Conservation (phyloP, 2,888 invertebrate genomes). For the Campopleginae sp. region DNA sequence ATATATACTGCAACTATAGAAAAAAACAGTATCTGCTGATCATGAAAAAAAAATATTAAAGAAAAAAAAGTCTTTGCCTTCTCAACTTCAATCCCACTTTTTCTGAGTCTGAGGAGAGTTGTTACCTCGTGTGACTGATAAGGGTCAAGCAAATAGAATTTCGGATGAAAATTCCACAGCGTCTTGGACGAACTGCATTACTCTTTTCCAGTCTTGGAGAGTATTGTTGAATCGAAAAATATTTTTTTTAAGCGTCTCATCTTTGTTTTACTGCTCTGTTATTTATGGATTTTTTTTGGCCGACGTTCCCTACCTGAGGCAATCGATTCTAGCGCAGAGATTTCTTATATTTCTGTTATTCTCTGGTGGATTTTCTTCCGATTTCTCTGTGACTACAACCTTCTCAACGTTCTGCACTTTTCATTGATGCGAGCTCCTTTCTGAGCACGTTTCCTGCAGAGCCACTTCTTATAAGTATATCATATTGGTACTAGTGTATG, state of each 20-base stretch:
- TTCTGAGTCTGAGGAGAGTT: too few species aligned
- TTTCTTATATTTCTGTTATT: neutral
- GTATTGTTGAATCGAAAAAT: neutral
- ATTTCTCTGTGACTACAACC: neutral
- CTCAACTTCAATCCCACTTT: too few species aligned
- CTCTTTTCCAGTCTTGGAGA: neutral
- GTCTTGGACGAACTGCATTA: neutral
- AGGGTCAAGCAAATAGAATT: too few species aligned
- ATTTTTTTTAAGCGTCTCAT: neutral
- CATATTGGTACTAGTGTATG: neutral
- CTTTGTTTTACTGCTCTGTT: neutral
- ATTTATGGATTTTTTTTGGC: neutral
- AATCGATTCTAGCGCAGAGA: neutral
- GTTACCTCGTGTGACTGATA: too few species aligned
- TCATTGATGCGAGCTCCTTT: neutral
- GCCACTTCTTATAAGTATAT: neutral
- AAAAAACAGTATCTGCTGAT: too few species aligned
- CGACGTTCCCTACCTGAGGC: neutral
- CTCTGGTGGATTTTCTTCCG: neutral
- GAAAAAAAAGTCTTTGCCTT: too few species aligned
- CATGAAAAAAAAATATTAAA: too few species aligned
- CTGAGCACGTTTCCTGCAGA: neutral
- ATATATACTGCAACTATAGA: too few species aligned
- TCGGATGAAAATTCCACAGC: too few species aligned
- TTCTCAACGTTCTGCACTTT: neutral